Evolutionary conservation across 2,888 invertebrate species (phyloP), one percentile per base, ranked within the genome.

Genomic region (Silvanus unidentatus): DNA sequence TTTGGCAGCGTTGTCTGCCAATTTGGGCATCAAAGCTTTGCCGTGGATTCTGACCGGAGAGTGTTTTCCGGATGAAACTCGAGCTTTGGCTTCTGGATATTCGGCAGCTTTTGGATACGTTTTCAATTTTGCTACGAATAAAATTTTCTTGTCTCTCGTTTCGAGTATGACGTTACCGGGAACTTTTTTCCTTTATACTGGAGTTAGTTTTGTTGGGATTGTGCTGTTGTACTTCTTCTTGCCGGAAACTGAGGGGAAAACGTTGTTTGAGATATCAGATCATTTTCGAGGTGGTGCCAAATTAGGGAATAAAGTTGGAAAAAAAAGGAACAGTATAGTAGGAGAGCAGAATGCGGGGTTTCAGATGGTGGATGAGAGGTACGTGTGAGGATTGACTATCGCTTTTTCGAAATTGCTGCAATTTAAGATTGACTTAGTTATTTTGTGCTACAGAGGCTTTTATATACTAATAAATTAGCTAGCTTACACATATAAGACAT

Each of bases 1-100:
- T 56, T 65, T 77, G 1, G 73, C 84, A 3, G 86, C 87, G 0
- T 79, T 88, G 55, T 70, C 85, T 35, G 78, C 85, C 0, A 86
- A 88, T 59, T 71, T 80, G 2, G 81, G 83, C 0, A 82, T 88
- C 37, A 74, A 86, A 42, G 70, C 85, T 48, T 68, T 90, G 36
- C 88, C 89, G 0, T 90, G 89, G 89, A 80, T 90, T 50, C 73
- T 89, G 9, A 83, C 86, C 32, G 88, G 88, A 6, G 89, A 90
- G 72, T 84, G 88, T 48, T 86, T 79, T 62, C 80, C 83, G 16
- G 77, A 80, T 0, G 78, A 80, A 47, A 82, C 83, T 0, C 74
- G 88, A 16, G 81, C 86, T 1, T 78, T 78, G 1, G 87, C 85
- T 0, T 83, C 86, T 0, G 89, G 89, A 0, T 69, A 85, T 2